A percentile compares a stretch with the other conserved stretches of the same genome.
Evolutionary conservation across 2,113 vertebrate genomes (phyloP).

Genomic region (Tupaia chinensis): DNA sequence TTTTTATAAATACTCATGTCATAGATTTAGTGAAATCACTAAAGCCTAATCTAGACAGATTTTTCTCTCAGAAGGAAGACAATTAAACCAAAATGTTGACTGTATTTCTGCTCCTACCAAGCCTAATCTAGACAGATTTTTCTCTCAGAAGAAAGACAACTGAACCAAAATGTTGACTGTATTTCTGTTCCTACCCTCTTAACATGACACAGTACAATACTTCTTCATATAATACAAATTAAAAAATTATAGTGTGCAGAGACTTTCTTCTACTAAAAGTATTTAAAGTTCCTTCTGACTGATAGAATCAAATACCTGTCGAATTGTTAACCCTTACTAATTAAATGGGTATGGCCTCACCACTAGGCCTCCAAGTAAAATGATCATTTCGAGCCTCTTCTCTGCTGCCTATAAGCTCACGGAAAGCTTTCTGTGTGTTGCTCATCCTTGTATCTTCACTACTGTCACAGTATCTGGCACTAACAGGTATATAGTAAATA

Average conservation of each 20-base stretch:
- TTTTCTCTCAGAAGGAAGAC: background rate
- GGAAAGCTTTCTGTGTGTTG: background rate
- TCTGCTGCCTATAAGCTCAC: background rate
- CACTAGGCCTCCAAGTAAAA: background rate
- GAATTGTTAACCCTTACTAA: background rate
- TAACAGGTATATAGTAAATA: background rate
- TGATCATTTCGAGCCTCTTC: background rate
- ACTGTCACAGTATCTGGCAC: background rate
- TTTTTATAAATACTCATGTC: background rate
- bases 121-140: background rate
- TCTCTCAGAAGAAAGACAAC: background rate
- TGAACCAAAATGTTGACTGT: background rate
- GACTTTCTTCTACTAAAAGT: background rate
- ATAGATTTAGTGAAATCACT: constrained; percentile 18
- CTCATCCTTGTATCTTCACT: background rate
- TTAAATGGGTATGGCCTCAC: background rate
- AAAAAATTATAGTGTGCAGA: constrained; percentile 9
- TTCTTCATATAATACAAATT: background rate
- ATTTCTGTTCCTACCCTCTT: background rate
- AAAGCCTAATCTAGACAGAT: background rate
- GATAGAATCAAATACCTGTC: background rate
- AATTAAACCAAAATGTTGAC: background rate
- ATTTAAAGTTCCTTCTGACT: background rate
- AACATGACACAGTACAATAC: background rate
- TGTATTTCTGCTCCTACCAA: background rate